Evolutionary conservation across 2,113 vertebrate genomes (phyloP).

Genomic region (Etheostoma spectabile): DNA sequence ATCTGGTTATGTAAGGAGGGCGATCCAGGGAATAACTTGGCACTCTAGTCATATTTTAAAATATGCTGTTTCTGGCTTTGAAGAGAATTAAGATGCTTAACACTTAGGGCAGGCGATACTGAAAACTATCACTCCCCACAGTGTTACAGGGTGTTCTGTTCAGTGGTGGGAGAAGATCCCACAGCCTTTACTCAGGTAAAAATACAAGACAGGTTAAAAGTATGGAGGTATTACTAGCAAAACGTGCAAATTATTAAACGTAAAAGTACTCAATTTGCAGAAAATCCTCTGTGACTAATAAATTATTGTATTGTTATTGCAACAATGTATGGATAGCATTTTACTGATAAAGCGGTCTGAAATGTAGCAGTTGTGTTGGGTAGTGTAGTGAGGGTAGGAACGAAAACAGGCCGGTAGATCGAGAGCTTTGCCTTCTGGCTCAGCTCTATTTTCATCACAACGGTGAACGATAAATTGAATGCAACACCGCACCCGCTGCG

Average conservation of each 20-base stretch:
- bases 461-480: too few species aligned
- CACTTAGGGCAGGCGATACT: background rate
- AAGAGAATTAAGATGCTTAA: conserved; percentile 31
- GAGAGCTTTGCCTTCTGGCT: too few species aligned
- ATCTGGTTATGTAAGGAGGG: conserved; percentile 36
- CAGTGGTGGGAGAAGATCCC: background rate
- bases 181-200: background rate
- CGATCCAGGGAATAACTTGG: conserved; percentile 21
- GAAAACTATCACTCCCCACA: background rate
- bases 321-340: too few species aligned
- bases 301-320: too few species aligned
- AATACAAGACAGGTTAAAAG: background rate
- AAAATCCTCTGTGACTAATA: too few species aligned
- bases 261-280: too few species aligned
- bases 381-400: too few species aligned
- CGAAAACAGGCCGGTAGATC: too few species aligned
- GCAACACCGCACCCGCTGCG: too few species aligned
- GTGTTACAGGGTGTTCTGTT: conserved; percentile 4
- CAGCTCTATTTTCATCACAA: too few species aligned
- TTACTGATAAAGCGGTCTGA: too few species aligned
- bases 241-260: background rate
- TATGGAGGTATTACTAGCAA: background rate
- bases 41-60: conserved; percentile 11
- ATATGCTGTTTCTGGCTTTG: conserved; percentile 4
- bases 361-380: too few species aligned